phyloP scores from a whole-genome alignment of 1,140 invertebrate species.

The Amphibalanus amphitrite region DNA sequence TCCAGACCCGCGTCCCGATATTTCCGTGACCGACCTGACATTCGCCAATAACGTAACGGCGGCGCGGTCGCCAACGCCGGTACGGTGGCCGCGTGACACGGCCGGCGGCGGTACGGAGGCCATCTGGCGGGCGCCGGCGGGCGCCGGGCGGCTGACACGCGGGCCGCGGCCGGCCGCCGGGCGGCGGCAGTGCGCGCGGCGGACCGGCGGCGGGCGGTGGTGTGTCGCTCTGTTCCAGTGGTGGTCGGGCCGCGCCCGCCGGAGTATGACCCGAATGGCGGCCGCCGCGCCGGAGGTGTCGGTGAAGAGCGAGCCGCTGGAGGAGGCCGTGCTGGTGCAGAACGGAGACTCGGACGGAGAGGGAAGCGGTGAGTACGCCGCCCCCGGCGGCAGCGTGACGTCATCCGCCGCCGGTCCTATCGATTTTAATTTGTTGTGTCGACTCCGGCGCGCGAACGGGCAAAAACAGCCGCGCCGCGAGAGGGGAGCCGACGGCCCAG shows the following conservation, averaged over 20 bases:
- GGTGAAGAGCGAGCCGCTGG: not conserved
- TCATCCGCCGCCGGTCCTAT: not conserved
- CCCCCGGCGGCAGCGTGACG: too few relatives aligned
- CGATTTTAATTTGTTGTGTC: slow-evolving; percentile 2
- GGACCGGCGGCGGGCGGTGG: too few relatives aligned
- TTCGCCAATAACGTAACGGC: not conserved
- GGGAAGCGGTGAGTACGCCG: not conserved
- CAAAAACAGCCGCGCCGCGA: not conserved
- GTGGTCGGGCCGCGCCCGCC: too few relatives aligned
- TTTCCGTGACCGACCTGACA: not conserved
- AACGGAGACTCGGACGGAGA: not conserved
- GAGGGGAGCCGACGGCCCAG: not conserved
- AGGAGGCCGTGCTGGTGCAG: not conserved
- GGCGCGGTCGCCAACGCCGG: not conserved
- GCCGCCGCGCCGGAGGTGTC: not conserved
- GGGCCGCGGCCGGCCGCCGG: too few relatives aligned
- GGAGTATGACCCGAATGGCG: not conserved
- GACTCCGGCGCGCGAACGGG: not conserved
- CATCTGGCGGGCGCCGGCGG: not conserved
- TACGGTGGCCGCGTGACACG: not conserved
- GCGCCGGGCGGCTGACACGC: too few relatives aligned
- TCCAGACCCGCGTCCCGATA: not conserved
- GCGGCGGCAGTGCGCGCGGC: not conserved
- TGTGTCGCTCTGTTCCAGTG: not conserved
- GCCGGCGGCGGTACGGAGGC: not conserved